Evolutionary conservation across 2,113 vertebrate genomes (phyloP), one percentile per base, ranked within the genome.

Genomic region (Rana temporaria): DNA sequence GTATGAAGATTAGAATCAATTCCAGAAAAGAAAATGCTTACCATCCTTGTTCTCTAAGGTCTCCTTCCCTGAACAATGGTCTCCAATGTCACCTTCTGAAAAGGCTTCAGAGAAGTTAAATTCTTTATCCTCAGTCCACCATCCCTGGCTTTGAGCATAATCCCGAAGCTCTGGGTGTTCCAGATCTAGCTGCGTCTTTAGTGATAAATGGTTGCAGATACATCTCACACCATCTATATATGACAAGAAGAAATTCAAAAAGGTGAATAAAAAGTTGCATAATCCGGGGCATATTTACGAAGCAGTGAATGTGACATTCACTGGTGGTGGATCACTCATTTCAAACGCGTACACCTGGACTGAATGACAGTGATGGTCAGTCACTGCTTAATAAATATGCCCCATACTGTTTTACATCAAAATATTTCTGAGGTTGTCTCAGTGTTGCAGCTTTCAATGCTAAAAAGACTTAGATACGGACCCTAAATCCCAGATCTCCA

Each of bases 51-150:
- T 92, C 77, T 90, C 91, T 81, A 95, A 86, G 80, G 85, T 92
- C 78, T 91, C 90, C 85, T 79, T 92, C 81, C 86, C 91, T 59
- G 91, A 87, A 82, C 87, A 92, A 70, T 90, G 90, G 77, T 88
- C 84, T 84, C 84, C 79, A 63, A 89, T 88, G 72, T 91, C 89
- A 20, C 80, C 82, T 71, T 88, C 79, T 85, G 93, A 93, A 84
- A 95, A 94, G 0, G 92, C 91, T 87, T 93, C 85, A 67, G 93
- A 91, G 84, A 95, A 95, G 85, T 93, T 94, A 89, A 95, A 95
- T 81, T 94, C 92, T 0, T 90, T 89, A 32, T 92, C 91, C 85
- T 86, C 91, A 0, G 84, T 92, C 94, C 94, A 95, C 94, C 94
- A 95, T 48, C 94, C 94, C 90, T 92, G 92, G 85, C 87, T 91